These are phyloP conservation scores for Xylophagus ater DNA, from an alignment of 2,888 invertebrate genomes.

Conservation along the genomic window DNA sequence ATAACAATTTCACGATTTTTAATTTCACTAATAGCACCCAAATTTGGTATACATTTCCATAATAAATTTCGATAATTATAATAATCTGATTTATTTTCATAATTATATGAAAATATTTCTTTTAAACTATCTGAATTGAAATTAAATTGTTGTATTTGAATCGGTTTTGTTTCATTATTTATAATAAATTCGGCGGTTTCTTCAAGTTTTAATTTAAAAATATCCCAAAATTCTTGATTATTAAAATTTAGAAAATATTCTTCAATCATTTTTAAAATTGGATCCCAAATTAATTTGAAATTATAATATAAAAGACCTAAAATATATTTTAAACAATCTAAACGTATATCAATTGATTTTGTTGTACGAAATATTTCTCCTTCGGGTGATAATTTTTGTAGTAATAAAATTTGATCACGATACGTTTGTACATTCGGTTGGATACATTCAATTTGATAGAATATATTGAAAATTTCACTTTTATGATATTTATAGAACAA, in stretches of 20 bases:
- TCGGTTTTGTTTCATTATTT: no score
- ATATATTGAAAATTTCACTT: conserved; percentile 48
- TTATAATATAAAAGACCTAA: conserved; percentile 75
- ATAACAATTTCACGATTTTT: conserved; percentile 70
- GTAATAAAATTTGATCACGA: conserved; percentile 58
- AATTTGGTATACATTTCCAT: conserved; percentile 66
- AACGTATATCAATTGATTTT: conserved; percentile 47
- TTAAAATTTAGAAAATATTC: conserved; percentile 56
- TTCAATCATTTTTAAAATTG: conserved; percentile 61
- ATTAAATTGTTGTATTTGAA: no score
- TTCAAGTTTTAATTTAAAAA: conserved; percentile 51
- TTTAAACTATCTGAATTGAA: not conserved
- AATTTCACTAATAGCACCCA: conserved; percentile 64
- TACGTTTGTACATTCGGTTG: conserved; percentile 66
- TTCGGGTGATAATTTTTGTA: conserved; percentile 62
- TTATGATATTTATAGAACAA: conserved; percentile 44
- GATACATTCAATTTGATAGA: conserved; percentile 59
- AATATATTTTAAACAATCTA: conserved; percentile 63
- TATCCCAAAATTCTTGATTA: conserved; percentile 58
- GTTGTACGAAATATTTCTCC: conserved; percentile 48
- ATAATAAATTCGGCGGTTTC: conserved; percentile 42
- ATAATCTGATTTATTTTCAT: conserved; percentile 53
- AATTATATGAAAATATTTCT: not conserved
- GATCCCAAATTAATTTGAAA: conserved; percentile 83
- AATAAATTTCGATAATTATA: conserved; percentile 66